Base-by-base conservation (phyloP, 2,797 vertebrate genomes). In the Melanitta fusca region DNA sequence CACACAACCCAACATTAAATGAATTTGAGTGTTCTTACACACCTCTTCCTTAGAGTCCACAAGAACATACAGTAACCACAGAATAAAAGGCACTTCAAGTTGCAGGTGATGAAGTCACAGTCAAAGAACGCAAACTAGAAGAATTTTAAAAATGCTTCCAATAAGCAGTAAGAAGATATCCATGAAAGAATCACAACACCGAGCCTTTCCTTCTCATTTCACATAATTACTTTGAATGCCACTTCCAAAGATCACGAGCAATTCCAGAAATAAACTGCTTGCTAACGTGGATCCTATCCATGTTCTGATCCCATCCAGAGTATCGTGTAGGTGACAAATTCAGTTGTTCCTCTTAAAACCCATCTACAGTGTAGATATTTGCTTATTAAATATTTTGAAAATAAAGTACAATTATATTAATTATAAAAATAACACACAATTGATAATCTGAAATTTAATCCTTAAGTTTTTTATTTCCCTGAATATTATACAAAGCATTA, bases 401-500 rank as follows among this genome's bases (percentile, higher is more conserved):
- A 66, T 66, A 72, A 85, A 58, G 8, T 36, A 51, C 36, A 90
- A 15, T 47, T 81, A 36, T 39, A 69, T 60, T 88, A 70, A 66
- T 78, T 78, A 70, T 17, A 30, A 49, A 79, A 68, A 54, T 38
- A 80, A 28, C 43, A 82, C 43, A 58, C 13, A 68, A 65, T 53
- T 70, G 30, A 27, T 75, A 62, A 15, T 54, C 65, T 80, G 79
- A 57, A 61, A 86, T 36, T 89, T 94, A 93, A 95, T 90, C 85
- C 85, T 80, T 41, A 90, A 87, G 56, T 53, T 57, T 68, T 93
- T 89, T 93, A 64, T 91, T 75, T 70, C 82, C 79, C 64, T 13
- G 54, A 32, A 43, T 43, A 43, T 39, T 41, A 56, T 21, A 57
- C 17, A 53, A 84, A 64, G n/a, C 72, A 47, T 11, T 81, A 43